These are phyloP conservation scores for Paedocypris micromegethes DNA, from an alignment of 2,797 vertebrate genomes.

Conservation along the genomic window DNA sequence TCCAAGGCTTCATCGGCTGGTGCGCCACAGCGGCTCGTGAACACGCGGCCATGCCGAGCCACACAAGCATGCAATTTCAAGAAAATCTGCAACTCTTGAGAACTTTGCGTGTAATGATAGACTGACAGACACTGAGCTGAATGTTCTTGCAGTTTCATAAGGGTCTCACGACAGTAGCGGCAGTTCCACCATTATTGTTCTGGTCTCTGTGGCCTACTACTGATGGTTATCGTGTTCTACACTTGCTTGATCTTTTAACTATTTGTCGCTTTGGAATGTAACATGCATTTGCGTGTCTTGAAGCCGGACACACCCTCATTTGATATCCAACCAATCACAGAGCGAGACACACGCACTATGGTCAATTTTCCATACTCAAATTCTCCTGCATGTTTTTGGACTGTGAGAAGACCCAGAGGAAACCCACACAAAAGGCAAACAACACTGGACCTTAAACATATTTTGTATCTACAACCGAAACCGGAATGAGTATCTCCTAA, in stretches of 20 bases:
- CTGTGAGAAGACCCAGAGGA: no score
- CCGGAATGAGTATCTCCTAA: no score
- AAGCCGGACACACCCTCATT: no score
- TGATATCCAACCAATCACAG: no score
- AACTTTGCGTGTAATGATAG: conserved; percentile 50
- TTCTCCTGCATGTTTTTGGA: no score
- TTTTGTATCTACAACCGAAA: no score
- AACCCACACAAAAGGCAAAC: no score
- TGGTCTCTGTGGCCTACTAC: conserved; percentile 34
- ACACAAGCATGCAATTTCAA: conserved; percentile 48
- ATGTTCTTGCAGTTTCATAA: conserved; percentile 27
- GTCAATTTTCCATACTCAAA: no score
- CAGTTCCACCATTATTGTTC: conserved; percentile 11
- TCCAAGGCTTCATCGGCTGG: conserved; percentile 34
- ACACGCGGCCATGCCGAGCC: conserved; percentile 25
- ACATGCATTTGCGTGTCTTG: no score
- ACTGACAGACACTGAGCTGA: conserved; percentile 31
- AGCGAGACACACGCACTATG: no score
- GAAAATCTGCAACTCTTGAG: conserved; percentile 21
- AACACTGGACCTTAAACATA: no score
- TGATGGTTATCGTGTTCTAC: neutral
- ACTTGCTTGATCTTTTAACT: no score
- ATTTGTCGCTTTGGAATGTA: neutral
- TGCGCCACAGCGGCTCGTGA: conserved; percentile 28
- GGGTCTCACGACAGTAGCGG: conserved; percentile 22